Evolutionary conservation across 2,888 invertebrate species (phyloP).

Genomic region (Eulithis prunata): DNA sequence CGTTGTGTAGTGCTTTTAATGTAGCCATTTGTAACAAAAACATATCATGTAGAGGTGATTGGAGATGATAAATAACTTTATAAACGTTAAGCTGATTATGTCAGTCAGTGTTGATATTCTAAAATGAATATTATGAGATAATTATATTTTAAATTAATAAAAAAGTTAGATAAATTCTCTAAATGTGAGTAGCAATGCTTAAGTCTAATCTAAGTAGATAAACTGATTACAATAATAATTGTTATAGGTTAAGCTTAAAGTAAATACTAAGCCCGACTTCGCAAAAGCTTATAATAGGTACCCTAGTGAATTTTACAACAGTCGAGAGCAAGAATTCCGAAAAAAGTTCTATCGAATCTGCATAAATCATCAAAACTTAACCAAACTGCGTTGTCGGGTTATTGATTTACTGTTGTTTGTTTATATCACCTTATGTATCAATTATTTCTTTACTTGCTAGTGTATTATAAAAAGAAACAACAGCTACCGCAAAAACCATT

Average conservation of each 20-base stretch:
- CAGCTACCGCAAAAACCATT: neutral
- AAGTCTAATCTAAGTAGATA: constrained; percentile 19
- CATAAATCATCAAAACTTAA: neutral
- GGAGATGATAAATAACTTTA: constrained; percentile 58
- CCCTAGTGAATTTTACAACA: neutral
- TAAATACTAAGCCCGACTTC: neutral
- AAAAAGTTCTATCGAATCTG: no score
- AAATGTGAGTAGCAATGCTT: constrained; percentile 34
- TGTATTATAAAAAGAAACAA: neutral
- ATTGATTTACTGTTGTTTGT: neutral
- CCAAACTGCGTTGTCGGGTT: neutral
- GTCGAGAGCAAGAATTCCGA: no score
- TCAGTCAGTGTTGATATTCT: constrained; percentile 26
- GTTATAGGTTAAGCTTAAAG: constrained; percentile 1
- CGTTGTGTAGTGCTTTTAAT: constrained; percentile 40
- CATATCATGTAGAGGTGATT: constrained; percentile 79
- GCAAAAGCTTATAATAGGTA: neutral
- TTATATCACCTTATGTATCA: neutral
- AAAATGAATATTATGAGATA: constrained; percentile 10
- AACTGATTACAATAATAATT: neutral
- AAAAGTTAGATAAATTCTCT: constrained; percentile 10
- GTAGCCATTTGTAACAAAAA: constrained; percentile 65
- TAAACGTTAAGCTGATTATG: constrained; percentile 54
- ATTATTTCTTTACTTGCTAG: neutral
- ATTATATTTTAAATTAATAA: constrained; percentile 6